Percentiles rank a stretch among this genome's conserved stretches.
Evolutionary conservation across 1,140 invertebrate genomes (phyloP).

Genomic region (Drosophila varians): DNA sequence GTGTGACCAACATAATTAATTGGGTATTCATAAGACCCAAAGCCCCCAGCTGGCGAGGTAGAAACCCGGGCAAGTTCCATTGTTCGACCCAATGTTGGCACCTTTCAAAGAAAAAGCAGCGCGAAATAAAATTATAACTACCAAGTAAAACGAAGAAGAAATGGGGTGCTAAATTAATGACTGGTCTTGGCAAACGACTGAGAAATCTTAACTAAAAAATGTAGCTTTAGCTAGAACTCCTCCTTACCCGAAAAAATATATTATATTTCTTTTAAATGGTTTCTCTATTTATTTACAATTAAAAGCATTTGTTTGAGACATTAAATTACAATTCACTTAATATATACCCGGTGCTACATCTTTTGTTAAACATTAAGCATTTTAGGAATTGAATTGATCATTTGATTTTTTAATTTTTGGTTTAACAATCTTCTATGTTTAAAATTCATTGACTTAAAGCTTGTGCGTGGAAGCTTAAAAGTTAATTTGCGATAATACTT

Average conservation of each 20-base stretch:
- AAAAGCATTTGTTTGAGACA: slow-evolving; percentile 74
- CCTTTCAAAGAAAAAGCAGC: slow-evolving; percentile 71
- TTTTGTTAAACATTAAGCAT: slow-evolving; percentile 60
- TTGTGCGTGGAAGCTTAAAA: slow-evolving; percentile 56
- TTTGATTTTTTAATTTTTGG: slow-evolving; percentile 30
- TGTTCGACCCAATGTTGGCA: slow-evolving; percentile 65
- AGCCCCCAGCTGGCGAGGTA: slow-evolving; percentile 41
- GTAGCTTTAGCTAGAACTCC: too few relatives aligned
- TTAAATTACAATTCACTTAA: slow-evolving; percentile 67
- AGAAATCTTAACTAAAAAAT: background rate
- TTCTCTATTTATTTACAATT: slow-evolving; percentile 75
- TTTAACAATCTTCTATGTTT: slow-evolving; percentile 53
- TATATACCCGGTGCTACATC: slow-evolving; percentile 52
- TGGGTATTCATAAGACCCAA: slow-evolving; percentile 65
- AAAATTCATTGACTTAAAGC: slow-evolving; percentile 73
- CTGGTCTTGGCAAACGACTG: slow-evolving; percentile 12
- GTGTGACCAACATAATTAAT: slow-evolving; percentile 79
- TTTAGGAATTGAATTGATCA: slow-evolving; percentile 70
- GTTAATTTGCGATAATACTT: slow-evolving; percentile 41
- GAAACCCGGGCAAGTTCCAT: slow-evolving; percentile 60
- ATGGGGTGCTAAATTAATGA: slow-evolving; percentile 39
- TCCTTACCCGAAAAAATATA: background rate
- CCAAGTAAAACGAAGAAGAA: slow-evolving; percentile 17
- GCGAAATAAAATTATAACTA: slow-evolving; percentile 40
- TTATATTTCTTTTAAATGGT: slow-evolving; percentile 5